Percentiles rank a stretch among this genome's conserved stretches.
Conservation (phyloP, 2,888 invertebrate species). For the Tipula unca region DNA sequence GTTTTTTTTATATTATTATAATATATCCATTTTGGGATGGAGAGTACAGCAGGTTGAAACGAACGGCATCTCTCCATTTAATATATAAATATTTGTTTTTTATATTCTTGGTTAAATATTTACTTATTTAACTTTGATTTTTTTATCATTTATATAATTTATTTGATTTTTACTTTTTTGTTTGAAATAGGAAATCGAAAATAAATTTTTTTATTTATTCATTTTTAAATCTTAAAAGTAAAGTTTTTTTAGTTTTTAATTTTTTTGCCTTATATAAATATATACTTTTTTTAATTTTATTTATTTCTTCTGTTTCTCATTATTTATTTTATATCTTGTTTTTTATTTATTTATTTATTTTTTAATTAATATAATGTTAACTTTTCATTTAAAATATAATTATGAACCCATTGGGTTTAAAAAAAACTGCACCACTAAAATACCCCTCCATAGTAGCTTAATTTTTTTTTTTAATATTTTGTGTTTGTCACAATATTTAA, state of each 20-base stretch:
- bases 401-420: conserved; percentile 44
- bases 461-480: conserved; percentile 21
- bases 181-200: conserved; percentile 14
- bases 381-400: conserved; percentile 19
- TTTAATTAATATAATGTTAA: conserved; percentile 20
- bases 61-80: neutral
- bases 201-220: neutral
- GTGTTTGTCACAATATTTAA: neutral
- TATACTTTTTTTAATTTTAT: neutral
- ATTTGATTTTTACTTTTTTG: neutral
- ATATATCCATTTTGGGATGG: neutral
- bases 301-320: neutral
- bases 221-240: neutral
- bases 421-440: conserved; percentile 35
- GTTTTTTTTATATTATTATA: conserved; percentile 9
- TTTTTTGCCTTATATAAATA: neutral
- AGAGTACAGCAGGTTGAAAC: neutral
- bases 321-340: neutral
- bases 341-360: neutral
- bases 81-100: neutral
- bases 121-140: neutral
- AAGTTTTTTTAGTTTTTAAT: neutral
- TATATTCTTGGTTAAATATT: neutral
- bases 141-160: neutral
- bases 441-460: conserved; percentile 26